phyloP scores from a whole-genome alignment of 2,888 invertebrate genomes.

The Zele albiditarsus region DNA sequence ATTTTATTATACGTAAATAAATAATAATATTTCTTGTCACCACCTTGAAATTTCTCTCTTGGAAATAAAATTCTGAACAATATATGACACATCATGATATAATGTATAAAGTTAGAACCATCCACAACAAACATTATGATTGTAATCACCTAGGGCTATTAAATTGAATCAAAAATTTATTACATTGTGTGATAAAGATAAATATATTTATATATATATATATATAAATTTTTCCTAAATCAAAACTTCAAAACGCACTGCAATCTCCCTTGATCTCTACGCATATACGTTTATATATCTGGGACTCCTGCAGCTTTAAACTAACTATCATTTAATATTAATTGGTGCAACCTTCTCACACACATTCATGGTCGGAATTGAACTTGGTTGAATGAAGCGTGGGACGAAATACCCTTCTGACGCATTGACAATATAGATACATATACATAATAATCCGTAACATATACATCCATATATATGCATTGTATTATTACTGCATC shows the following conservation, averaged over 20 bases:
- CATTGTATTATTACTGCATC: constrained; percentile 13
- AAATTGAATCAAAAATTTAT: background rate
- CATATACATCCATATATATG: background rate
- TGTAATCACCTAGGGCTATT: background rate
- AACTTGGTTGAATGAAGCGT: constrained; percentile 19
- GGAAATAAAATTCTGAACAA: background rate
- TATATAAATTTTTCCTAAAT: background rate
- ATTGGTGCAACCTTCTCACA: constrained; percentile 63
- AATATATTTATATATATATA: background rate
- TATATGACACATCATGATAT: background rate
- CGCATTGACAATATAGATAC: constrained; percentile 6
- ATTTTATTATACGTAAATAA: too few species aligned
- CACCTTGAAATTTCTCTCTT: too few species aligned
- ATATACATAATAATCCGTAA: background rate
- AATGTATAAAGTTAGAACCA: background rate
- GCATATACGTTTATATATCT: background rate
- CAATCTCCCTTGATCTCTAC: background rate
- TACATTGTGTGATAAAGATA: background rate
- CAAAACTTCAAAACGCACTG: background rate
- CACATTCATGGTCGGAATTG: constrained; percentile 54
- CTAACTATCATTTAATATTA: constrained; percentile 55
- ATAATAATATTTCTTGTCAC: too few species aligned
- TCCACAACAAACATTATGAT: background rate
- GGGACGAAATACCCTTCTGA: constrained; percentile 15
- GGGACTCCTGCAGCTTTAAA: background rate